Percentiles rank a stretch among this genome's conserved stretches.
phyloP scores from a whole-genome alignment of 2,888 invertebrate species.

The Leucoma salicis region DNA sequence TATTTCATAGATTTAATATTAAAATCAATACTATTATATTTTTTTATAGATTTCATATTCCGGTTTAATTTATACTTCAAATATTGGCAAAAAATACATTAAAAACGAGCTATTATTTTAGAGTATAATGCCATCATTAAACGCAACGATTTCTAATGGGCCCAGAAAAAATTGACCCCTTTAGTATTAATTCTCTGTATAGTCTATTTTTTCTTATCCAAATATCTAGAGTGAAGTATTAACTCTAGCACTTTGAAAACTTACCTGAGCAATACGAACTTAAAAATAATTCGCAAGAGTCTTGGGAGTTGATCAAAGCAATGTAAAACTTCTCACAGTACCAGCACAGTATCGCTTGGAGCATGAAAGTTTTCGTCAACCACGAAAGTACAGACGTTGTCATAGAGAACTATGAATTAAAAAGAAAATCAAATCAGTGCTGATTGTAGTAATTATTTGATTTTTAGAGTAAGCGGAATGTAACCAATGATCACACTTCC shows the following conservation, averaged over 20 bases:
- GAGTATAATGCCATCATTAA: too few species aligned
- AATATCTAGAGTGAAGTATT: too few species aligned
- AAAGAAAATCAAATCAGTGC: background rate
- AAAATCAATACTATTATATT: too few species aligned
- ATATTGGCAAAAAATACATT: too few species aligned
- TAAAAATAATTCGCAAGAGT: background rate
- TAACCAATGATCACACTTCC: background rate
- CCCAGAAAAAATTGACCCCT: too few species aligned
- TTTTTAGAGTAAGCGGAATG: background rate
- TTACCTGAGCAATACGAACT: slow-evolving; percentile 1
- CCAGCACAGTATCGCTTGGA: background rate
- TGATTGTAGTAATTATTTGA: background rate
- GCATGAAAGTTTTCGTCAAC: background rate
- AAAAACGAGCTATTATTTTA: too few species aligned
- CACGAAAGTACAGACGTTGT: background rate
- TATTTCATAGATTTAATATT: too few species aligned
- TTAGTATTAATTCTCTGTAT: too few species aligned
- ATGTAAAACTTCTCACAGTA: slow-evolving; percentile 7
- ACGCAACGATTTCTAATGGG: too few species aligned
- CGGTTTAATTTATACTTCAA: too few species aligned
- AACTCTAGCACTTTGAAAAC: background rate
- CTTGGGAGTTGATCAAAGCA: slow-evolving; percentile 1
- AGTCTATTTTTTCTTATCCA: too few species aligned
- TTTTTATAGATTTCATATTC: too few species aligned
- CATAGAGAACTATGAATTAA: background rate